These are phyloP conservation scores for Pogona vitticeps DNA, from an alignment of 2,113 vertebrate species.

Conservation along the genomic window DNA sequence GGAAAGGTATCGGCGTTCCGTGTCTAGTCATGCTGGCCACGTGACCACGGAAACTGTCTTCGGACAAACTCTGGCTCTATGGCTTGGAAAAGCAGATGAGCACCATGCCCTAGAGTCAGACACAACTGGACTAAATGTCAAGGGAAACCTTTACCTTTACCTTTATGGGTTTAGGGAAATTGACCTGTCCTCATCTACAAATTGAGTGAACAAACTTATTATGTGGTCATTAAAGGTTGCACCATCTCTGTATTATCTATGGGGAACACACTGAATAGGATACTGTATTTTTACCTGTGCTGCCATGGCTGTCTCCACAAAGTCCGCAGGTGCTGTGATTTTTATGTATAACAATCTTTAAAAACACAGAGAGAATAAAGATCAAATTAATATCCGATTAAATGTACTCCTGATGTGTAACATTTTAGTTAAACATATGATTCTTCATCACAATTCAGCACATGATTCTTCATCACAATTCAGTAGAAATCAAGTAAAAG, in stretches of 20 bases:
- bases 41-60: no score
- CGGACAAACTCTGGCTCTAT: no score
- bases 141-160: no score
- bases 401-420: background rate
- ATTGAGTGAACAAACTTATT: background rate
- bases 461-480: no score
- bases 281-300: background rate
- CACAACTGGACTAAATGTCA: no score
- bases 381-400: background rate
- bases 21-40: no score
- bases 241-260: background rate
- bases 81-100: no score
- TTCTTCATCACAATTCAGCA: background rate
- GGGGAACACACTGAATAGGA: background rate
- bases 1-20: no score
- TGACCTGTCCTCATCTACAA: background rate
- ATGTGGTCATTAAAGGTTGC: background rate
- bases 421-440: background rate
- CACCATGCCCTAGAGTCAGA: no score
- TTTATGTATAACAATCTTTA: background rate
- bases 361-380: background rate
- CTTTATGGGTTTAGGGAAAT: background rate
- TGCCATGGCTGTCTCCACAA: background rate
- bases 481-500: no score
- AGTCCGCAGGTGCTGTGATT: background rate